Conservation (phyloP, 2,888 invertebrate genomes). For the Cephus spinipes region DNA sequence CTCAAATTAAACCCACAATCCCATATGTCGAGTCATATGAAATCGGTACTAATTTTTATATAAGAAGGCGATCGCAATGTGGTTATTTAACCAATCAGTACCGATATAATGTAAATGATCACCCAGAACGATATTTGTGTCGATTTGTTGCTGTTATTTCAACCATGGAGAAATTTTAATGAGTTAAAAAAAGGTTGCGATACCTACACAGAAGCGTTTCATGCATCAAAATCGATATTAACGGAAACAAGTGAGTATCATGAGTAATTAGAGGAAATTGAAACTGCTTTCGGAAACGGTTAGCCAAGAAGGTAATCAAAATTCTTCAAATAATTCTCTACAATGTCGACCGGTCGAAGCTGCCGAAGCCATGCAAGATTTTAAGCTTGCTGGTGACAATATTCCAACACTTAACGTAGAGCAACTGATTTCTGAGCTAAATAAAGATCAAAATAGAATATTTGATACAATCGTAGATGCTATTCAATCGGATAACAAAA, state of each 20-base stretch:
- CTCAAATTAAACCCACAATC: conserved; percentile 10
- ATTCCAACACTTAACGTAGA: no score
- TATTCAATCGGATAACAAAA: no score
- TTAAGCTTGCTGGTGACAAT: no score
- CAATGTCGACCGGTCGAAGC: no score
- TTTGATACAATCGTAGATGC: no score
- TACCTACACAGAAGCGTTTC: conserved; percentile 35
- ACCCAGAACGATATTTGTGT: conserved; percentile 39
- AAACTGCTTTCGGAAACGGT: background rate
- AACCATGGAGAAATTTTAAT: conserved; percentile 35
- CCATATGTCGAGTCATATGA: conserved; percentile 15
- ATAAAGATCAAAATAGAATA: no score
- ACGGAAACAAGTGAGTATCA: background rate
- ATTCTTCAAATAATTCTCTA: no score
- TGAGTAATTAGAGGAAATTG: background rate
- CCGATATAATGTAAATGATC: conserved; percentile 29
- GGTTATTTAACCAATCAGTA: conserved; percentile 39
- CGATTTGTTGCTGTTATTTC: conserved; percentile 35
- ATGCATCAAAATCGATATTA: background rate
- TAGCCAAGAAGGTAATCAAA: no score
- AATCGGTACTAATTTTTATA: conserved; percentile 23
- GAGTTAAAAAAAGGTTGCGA: conserved; percentile 30
- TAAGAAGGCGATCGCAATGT: conserved; percentile 31
- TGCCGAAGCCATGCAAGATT: no score
- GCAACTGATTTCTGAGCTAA: no score